phyloP scores from a whole-genome alignment of 2,888 invertebrate species.

The Sarcophaga caerulescens region DNA sequence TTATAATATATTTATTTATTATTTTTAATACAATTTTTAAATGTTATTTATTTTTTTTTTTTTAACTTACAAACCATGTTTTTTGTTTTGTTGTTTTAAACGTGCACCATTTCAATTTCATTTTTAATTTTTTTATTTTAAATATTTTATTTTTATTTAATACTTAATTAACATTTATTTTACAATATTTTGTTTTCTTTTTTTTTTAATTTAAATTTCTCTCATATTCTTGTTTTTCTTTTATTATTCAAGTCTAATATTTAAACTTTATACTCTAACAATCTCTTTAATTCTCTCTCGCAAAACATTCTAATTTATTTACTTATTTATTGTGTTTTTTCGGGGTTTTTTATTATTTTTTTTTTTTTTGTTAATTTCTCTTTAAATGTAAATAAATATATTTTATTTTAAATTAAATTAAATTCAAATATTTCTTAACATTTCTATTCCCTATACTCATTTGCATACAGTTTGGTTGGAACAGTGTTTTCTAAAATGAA shows the following conservation, averaged over 20 bases:
- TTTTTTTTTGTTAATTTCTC: background rate
- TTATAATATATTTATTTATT: no score
- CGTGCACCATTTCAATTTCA: conserved; percentile 68
- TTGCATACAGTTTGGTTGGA: background rate
- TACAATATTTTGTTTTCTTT: conserved; percentile 40
- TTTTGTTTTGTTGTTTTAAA: conserved; percentile 57
- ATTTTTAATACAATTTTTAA: conserved; percentile 33
- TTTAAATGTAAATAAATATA: background rate
- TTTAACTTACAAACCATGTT: conserved; percentile 56
- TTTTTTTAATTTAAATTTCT: background rate
- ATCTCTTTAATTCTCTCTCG: conserved; percentile 69
- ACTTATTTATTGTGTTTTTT: background rate
- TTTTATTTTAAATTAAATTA: conserved; percentile 11
- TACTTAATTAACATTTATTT: conserved; percentile 53
- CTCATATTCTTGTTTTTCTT: background rate
- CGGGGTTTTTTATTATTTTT: no score
- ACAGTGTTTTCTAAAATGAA: conserved; percentile 15
- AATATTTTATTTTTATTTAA: conserved; percentile 27
- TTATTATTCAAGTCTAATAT: conserved; percentile 48
- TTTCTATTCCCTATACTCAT: conserved; percentile 20
- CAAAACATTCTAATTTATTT: conserved; percentile 64
- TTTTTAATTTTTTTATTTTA: conserved; percentile 13
- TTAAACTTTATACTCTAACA: conserved; percentile 66
- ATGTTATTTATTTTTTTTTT: background rate
- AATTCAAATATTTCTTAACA: conserved; percentile 14